Percentiles rank a stretch among this genome's conserved stretches.
Conservation (phyloP, 2,113 vertebrate genomes). For the Protobothrops flavoviridis region DNA sequence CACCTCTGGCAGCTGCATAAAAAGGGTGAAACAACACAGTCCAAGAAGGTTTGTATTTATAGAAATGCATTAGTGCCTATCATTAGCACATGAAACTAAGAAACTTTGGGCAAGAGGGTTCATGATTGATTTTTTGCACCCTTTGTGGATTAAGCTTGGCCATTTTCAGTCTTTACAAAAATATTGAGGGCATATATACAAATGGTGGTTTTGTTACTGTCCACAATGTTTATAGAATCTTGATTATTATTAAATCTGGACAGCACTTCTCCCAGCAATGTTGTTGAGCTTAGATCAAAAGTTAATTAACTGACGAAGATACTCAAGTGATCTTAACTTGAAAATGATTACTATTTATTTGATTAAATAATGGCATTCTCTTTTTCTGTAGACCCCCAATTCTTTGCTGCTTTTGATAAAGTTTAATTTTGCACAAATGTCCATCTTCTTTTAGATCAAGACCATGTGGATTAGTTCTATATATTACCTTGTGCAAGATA, state of each 20-base stretch:
- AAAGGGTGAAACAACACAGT: not conserved
- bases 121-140: not conserved
- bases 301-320: not conserved
- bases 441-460: conserved; percentile 40
- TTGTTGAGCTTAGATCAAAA: not conserved
- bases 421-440: conserved; percentile 38
- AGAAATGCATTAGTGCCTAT: not conserved
- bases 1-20: not conserved
- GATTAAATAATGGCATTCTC: not conserved
- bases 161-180: not conserved
- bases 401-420: not conserved
- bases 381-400: not conserved
- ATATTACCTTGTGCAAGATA: not conserved
- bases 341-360: not conserved
- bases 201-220: not conserved
- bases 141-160: not conserved
- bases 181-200: not conserved
- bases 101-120: not conserved
- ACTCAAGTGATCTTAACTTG: not conserved
- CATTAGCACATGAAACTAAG: not conserved
- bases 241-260: not conserved
- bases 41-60: not conserved
- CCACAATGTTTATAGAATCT: not conserved
- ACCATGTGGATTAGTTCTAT: not conserved
- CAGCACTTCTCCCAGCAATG: not conserved